A percentile compares a stretch with the other conserved stretches of the same genome.
Evolutionary conservation across 2,888 invertebrate genomes (phyloP).

Genomic region (Xestia rhomboidea): DNA sequence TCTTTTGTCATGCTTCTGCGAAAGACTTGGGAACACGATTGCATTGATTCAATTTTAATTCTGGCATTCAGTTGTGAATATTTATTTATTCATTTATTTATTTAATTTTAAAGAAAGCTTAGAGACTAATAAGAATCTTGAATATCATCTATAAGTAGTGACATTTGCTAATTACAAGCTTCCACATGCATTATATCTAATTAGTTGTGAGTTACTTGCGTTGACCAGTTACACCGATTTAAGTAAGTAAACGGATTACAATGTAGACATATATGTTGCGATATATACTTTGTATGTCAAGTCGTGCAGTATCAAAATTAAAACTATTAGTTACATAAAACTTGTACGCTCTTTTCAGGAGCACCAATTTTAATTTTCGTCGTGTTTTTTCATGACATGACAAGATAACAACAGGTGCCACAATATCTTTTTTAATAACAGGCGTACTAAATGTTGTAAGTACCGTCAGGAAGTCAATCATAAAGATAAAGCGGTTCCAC

Average conservation of each 20-base stretch:
- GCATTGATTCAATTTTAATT: slow-evolving; percentile 5
- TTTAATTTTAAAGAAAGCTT: no score
- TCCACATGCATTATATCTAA: no score
- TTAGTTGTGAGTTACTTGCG: no score
- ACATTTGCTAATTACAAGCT: no score
- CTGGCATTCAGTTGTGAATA: not conserved
- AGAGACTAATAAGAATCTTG: no score
- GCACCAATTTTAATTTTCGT: not conserved
- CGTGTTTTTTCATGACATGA: slow-evolving; percentile 17
- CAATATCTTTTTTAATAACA: slow-evolving; percentile 5
- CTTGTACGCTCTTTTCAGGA: not conserved
- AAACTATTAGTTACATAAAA: not conserved
- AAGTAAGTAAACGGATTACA: no score
- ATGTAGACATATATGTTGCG: no score
- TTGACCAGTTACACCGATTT: no score
- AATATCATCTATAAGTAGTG: no score
- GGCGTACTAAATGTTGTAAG: slow-evolving; percentile 11
- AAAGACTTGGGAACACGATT: not conserved
- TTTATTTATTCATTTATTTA: no score
- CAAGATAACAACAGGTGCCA: slow-evolving; percentile 17
- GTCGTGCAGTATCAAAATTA: no score
- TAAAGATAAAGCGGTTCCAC: slow-evolving; percentile 75
- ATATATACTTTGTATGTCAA: no score
- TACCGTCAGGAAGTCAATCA: slow-evolving; percentile 71
- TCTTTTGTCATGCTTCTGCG: not conserved